A percentile compares a stretch with the other conserved stretches of the same genome.
These are phyloP conservation scores for Lycocerus yunnanus DNA, from an alignment of 2,888 invertebrate species.

Conservation along the genomic window DNA sequence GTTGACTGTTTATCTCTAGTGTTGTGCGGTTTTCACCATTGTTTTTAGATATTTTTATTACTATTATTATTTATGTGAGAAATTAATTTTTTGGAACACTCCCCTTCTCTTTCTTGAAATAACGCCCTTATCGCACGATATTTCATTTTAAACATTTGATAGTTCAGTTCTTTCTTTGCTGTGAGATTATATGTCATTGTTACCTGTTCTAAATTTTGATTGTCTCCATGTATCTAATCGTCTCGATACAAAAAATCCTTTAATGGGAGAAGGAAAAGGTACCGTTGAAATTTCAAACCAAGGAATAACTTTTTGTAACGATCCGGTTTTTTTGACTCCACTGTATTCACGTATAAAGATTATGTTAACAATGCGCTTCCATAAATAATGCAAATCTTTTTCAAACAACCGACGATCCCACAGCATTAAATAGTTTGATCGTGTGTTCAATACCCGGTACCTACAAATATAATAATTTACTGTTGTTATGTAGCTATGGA, in stretches of 20 bases:
- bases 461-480: constrained; percentile 50
- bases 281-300: constrained; percentile 77
- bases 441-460: constrained; percentile 70
- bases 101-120: no score
- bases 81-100: no score
- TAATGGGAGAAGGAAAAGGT: constrained; percentile 70
- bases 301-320: constrained; percentile 51
- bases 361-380: constrained; percentile 77
- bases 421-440: constrained; percentile 71
- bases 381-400: constrained; percentile 69
- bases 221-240: constrained; percentile 71
- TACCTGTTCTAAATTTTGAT: constrained; percentile 62
- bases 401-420: constrained; percentile 71
- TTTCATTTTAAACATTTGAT: no score
- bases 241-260: constrained; percentile 62
- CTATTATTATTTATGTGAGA: no score
- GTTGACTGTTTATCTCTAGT: no score
- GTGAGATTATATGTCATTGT: not conserved
- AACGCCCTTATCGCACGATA: no score
- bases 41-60: no score
- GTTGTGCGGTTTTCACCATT: no score
- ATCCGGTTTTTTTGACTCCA: constrained; percentile 33
- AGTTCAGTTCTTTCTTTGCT: no score
- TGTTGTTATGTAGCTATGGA: not conserved
- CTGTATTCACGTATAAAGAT: constrained; percentile 69